These are phyloP conservation scores for Parnassius mnemosyne DNA, from an alignment of 2,888 invertebrate genomes.

Conservation along the genomic window DNA sequence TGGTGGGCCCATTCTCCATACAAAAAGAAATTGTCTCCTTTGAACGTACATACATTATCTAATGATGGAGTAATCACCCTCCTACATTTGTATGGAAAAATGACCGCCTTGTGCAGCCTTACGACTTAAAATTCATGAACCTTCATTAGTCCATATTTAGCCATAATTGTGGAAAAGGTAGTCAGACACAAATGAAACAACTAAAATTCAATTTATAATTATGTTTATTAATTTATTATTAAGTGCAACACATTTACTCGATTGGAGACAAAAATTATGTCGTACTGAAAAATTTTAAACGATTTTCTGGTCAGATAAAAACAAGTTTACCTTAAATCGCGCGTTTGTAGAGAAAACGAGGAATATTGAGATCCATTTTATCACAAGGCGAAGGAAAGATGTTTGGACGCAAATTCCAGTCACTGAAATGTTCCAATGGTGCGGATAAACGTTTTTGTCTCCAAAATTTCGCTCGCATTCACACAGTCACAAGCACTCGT, in stretches of 20 bases:
- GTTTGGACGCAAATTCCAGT: slow-evolving; percentile 45
- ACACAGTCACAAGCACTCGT: slow-evolving; percentile 38
- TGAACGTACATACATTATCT: too few relatives aligned
- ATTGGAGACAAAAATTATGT: slow-evolving; percentile 60
- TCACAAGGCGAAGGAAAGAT: slow-evolving; percentile 57
- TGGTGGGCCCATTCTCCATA: too few relatives aligned
- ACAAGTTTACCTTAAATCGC: slow-evolving; percentile 31
- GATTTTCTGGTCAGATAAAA: slow-evolving; percentile 26
- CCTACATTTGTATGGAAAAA: too few relatives aligned
- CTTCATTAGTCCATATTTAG: too few relatives aligned
- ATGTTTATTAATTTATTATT: slow-evolving; percentile 75
- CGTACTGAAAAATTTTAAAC: slow-evolving; percentile 1
- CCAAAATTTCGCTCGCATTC: slow-evolving; percentile 42
- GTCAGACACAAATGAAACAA: slow-evolving; percentile 39
- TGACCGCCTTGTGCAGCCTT: too few relatives aligned
- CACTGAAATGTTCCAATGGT: slow-evolving; percentile 24
- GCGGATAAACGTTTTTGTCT: slow-evolving; percentile 50
- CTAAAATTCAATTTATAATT: slow-evolving; percentile 52
- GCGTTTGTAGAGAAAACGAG: slow-evolving; percentile 38
- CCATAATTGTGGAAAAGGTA: too few relatives aligned
- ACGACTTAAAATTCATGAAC: too few relatives aligned
- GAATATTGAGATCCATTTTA: slow-evolving; percentile 69
- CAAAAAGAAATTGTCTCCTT: too few relatives aligned
- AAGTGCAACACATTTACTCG: slow-evolving; percentile 70
- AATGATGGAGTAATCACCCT: too few relatives aligned